phyloP scores from a whole-genome alignment of 2,888 invertebrate species.

The Ditula angustiorana region DNA sequence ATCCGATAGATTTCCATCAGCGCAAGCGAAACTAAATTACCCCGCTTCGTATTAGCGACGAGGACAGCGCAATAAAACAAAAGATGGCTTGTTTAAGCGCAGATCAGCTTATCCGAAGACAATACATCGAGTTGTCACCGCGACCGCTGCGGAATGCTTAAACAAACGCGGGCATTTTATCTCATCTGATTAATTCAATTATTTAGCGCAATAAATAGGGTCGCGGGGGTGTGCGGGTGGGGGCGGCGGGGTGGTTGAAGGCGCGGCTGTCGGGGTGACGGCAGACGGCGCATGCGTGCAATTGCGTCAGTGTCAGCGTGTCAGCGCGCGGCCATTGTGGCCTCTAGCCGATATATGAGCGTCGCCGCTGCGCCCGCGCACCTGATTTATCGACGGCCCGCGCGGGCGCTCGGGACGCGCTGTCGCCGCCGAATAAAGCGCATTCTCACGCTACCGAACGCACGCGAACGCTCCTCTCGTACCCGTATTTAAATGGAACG shows the following conservation, averaged over 20 bases:
- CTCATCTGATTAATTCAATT: slow-evolving; percentile 85
- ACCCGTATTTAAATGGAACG: slow-evolving; percentile 81
- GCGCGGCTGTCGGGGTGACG: slow-evolving; percentile 58
- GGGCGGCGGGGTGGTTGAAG: slow-evolving; percentile 39
- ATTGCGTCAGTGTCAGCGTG: slow-evolving; percentile 80
- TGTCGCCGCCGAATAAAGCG: slow-evolving; percentile 80
- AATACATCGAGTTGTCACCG: slow-evolving; percentile 83
- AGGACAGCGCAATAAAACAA: slow-evolving; percentile 58
- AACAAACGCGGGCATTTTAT: slow-evolving; percentile 81
- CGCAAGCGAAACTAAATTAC: slow-evolving; percentile 43
- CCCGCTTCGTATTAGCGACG: slow-evolving; percentile 42
- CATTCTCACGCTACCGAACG: slow-evolving; percentile 85
- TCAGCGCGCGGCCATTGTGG: slow-evolving; percentile 76
- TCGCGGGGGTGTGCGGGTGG: slow-evolving; percentile 51
- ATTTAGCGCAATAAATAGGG: slow-evolving; percentile 83
- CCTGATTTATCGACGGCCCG: slow-evolving; percentile 82
- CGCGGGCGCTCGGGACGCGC: slow-evolving; percentile 62
- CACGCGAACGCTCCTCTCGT: slow-evolving; percentile 81
- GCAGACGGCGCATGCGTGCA: slow-evolving; percentile 74
- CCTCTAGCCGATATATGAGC: slow-evolving; percentile 73
- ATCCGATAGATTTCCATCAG: slow-evolving; percentile 20
- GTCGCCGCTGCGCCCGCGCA: slow-evolving; percentile 64
- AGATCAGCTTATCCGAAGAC: slow-evolving; percentile 76
- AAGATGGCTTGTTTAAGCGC: slow-evolving; percentile 67
- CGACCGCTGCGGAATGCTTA: slow-evolving; percentile 82